Conservation (phyloP, 23 tunicate genomes). For the Trididemnum clinides region DNA sequence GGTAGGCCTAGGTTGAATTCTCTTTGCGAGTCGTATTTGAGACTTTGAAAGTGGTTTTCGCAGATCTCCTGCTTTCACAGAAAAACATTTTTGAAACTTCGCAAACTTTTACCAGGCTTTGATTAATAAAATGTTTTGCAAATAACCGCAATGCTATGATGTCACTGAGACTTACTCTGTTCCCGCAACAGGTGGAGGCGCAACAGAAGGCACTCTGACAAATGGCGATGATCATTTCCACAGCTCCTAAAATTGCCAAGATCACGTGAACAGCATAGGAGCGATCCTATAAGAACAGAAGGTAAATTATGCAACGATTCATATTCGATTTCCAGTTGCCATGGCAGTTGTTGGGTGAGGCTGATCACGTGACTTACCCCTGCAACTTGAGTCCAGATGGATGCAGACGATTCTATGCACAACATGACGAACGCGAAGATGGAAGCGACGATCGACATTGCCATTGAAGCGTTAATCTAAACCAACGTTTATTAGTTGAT, state of each 20-base stretch:
- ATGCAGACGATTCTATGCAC: neutral
- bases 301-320: neutral
- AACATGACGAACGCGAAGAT: neutral
- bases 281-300: neutral
- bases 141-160: too few species aligned
- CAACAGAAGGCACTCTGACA: neutral
- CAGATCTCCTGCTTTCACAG: too few species aligned
- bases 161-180: neutral
- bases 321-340: too few species aligned
- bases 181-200: constrained; percentile 16
- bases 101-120: too few species aligned
- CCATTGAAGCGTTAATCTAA: constrained; percentile 11
- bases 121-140: too few species aligned
- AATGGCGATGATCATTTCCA: constrained; percentile 5
- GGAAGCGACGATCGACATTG: neutral
- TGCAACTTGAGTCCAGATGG: neutral
- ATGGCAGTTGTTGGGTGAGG: too few species aligned
- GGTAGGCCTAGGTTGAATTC: too few species aligned
- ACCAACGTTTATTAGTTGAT: neutral
- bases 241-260: neutral
- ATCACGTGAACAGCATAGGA: neutral
- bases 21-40: too few species aligned
- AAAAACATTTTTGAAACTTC: too few species aligned
- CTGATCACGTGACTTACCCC: too few species aligned
- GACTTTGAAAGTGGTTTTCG: too few species aligned